These are phyloP conservation scores for Eira barbara DNA, from an alignment of 2,113 vertebrate genomes.

Conservation along the genomic window DNA sequence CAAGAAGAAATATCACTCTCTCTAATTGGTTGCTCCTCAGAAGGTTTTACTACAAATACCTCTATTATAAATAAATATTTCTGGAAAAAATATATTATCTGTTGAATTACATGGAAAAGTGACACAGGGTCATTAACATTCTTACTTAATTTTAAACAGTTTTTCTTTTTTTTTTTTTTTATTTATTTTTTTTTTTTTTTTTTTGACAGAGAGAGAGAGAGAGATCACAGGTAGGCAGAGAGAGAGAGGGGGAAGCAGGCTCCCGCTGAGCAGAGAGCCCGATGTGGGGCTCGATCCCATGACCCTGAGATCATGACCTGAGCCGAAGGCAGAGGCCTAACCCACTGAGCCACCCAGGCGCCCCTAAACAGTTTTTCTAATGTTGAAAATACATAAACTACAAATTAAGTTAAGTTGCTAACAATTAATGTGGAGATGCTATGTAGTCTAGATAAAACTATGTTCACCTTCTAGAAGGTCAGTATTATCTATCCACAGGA, in stretches of 20 bases:
- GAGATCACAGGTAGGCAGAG: too few relatives aligned
- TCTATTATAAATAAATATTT: conserved; percentile 24
- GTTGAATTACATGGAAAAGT: not conserved
- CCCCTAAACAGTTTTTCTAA: not conserved
- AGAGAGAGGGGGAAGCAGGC: too few relatives aligned
- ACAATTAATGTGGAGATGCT: not conserved
- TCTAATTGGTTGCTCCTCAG: not conserved
- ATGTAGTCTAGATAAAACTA: not conserved
- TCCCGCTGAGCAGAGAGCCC: too few relatives aligned
- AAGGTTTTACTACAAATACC: not conserved
- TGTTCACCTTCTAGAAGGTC: not conserved
- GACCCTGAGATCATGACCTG: too few relatives aligned
- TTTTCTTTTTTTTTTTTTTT: conserved; percentile 11
- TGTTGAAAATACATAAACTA: not conserved
- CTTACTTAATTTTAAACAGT: not conserved
- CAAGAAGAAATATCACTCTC: not conserved
- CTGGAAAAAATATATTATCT: not conserved
- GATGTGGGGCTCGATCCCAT: too few relatives aligned
- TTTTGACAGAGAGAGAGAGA: too few relatives aligned
- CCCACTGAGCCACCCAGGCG: too few relatives aligned
- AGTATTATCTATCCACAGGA: not conserved
- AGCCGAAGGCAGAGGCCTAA: too few relatives aligned
- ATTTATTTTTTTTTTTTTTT: too few relatives aligned
- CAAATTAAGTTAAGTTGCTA: not conserved
- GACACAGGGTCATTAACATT: not conserved